phyloP scores from a whole-genome alignment of 2,113 vertebrate genomes.

The Castor canadensis region DNA sequence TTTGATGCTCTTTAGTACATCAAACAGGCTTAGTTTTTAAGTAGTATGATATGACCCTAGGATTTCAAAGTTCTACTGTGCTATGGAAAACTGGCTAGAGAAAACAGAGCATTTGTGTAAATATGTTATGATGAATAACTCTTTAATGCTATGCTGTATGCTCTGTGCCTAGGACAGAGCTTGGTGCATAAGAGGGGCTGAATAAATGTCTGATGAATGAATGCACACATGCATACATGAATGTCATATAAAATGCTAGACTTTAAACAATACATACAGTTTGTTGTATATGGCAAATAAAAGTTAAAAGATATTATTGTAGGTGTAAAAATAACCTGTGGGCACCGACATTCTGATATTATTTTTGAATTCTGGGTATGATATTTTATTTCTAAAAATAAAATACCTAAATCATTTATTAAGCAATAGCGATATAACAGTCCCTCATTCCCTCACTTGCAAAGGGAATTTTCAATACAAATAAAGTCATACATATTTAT shows the following conservation, averaged over 20 bases:
- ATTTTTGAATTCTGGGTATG: conserved; percentile 57
- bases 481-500: conserved; percentile 84
- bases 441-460: conserved; percentile 67
- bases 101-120: conserved; percentile 29
- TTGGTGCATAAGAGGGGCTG: background rate
- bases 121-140: background rate
- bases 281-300: background rate
- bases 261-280: background rate
- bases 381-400: conserved; percentile 72
- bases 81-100: background rate
- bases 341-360: conserved; percentile 1
- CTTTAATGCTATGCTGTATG: background rate
- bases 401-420: conserved; percentile 73
- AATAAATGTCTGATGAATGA: background rate
- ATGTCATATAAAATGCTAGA: background rate
- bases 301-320: conserved; percentile 17
- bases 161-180: background rate
- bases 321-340: conserved; percentile 57
- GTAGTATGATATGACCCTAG: background rate
- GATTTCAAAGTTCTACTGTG: conserved; percentile 29
- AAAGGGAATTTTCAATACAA: conserved; percentile 82
- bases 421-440: conserved; percentile 70
- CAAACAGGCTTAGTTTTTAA: conserved; percentile 24
- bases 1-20: background rate
- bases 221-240: background rate